A percentile compares a stretch with the other conserved stretches of the same genome.
Conservation (phyloP, 2,797 vertebrate species). For the Coilia nasus region DNA sequence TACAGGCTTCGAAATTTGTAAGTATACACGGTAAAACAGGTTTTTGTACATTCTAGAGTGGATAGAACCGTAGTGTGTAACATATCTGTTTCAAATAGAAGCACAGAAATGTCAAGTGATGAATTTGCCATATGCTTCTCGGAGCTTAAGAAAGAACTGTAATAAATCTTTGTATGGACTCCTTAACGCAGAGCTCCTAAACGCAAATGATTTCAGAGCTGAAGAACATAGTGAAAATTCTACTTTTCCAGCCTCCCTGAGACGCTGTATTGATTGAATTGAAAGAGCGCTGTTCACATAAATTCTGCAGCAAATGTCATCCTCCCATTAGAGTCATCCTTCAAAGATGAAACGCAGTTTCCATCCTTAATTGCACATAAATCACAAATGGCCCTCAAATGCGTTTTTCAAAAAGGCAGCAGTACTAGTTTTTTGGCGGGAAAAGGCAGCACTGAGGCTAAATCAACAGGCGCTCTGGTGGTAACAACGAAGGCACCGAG, state of each 20-base stretch:
- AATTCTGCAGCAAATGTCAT: conserved; percentile 3
- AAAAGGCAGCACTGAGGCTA: background rate
- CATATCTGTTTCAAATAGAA: conserved; percentile 13
- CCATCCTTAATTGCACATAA: conserved; percentile 21
- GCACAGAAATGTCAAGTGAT: conserved; percentile 20
- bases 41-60: background rate
- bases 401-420: conserved; percentile 13
- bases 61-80: background rate
- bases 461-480: conserved; percentile 36
- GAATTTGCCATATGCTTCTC: conserved; percentile 18
- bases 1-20: background rate
- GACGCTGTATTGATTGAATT: background rate
- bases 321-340: conserved; percentile 2
- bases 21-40: background rate
- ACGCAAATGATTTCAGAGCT: conserved; percentile 1
- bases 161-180: conserved; percentile 20
- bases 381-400: conserved; percentile 17
- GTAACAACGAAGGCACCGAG: conserved; percentile 23
- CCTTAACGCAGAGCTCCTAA: conserved; percentile 14
- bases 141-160: conserved; percentile 8
- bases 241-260: background rate
- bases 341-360: conserved; percentile 17
- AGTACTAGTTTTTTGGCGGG: conserved; percentile 10
- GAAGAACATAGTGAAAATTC: background rate
- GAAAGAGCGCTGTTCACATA: background rate